Percentiles rank a stretch among this genome's conserved stretches.
phyloP scores from a whole-genome alignment of 2,797 vertebrate species.

The Paramormyrops hopkinsi region DNA sequence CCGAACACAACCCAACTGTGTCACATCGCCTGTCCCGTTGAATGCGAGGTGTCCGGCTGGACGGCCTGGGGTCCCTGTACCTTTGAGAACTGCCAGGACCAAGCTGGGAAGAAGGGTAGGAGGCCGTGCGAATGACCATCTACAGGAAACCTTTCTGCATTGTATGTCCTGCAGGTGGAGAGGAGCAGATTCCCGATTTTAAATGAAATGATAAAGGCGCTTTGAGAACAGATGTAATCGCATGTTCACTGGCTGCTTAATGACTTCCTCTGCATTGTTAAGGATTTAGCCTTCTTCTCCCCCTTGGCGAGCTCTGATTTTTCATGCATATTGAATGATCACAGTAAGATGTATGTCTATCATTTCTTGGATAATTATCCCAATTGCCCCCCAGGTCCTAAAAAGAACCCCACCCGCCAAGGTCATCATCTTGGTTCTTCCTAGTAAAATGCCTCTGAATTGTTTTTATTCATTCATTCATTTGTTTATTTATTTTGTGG shows the following conservation, averaged over 20 bases:
- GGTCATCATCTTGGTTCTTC: background rate
- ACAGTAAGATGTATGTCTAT: slow-evolving; percentile 4
- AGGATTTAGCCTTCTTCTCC: background rate
- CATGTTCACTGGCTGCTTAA: background rate
- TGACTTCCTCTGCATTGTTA: background rate
- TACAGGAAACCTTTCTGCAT: background rate
- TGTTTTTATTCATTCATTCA: background rate
- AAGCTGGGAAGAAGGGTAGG: slow-evolving; percentile 85
- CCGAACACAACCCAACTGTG: slow-evolving; percentile 86
- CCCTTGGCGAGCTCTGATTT: background rate
- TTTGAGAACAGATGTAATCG: background rate
- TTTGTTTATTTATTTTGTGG: background rate
- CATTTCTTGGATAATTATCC: background rate
- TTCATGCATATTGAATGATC: slow-evolving; percentile 3
- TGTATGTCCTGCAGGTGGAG: background rate
- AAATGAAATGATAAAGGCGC: background rate
- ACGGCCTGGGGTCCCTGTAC: slow-evolving; percentile 93
- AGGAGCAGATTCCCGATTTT: background rate
- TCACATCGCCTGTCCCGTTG: slow-evolving; percentile 81
- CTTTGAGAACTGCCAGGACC: slow-evolving; percentile 85
- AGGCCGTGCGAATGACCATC: background rate
- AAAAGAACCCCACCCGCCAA: background rate
- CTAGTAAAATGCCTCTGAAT: background rate
- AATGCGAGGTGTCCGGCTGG: slow-evolving; percentile 86
- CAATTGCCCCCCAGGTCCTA: background rate